phyloP scores from a whole-genome alignment of 2,888 invertebrate genomes.

The Chaitophorus viminalis region DNA sequence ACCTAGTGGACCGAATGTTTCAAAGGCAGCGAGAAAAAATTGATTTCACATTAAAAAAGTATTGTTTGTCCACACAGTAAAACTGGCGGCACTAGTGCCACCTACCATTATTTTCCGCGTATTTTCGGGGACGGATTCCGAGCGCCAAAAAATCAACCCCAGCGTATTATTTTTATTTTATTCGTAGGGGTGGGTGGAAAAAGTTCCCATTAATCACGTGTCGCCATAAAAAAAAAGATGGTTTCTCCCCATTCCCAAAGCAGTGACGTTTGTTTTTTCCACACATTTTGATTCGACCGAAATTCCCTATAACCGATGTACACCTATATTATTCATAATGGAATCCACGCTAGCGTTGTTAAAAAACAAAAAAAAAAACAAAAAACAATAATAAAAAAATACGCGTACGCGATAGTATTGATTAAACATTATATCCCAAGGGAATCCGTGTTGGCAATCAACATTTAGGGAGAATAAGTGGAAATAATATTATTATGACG shows the following conservation, averaged over 20 bases:
- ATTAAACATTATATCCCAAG: constrained; percentile 61
- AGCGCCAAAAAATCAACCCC: constrained; percentile 56
- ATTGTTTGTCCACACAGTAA: constrained; percentile 22
- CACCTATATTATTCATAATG: constrained; percentile 60
- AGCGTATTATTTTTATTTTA: constrained; percentile 56
- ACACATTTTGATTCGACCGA: constrained; percentile 58
- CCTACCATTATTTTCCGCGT: constrained; percentile 27
- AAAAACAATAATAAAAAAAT: constrained; percentile 46
- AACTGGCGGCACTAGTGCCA: constrained; percentile 32
- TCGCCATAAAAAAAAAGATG: constrained; percentile 61
- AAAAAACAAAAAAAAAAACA: constrained; percentile 29
- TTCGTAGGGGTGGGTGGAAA: constrained; percentile 41
- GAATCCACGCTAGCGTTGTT: constrained; percentile 49
- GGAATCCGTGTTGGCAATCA: constrained; percentile 57
- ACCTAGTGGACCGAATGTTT: constrained; percentile 49
- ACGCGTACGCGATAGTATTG: constrained; percentile 55
- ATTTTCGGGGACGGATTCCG: constrained; percentile 38
- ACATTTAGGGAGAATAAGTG: constrained; percentile 53
- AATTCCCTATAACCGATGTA: constrained; percentile 58
- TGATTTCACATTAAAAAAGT: constrained; percentile 41
- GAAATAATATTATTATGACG: constrained; percentile 47
- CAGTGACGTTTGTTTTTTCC: constrained; percentile 59
- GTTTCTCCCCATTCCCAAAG: constrained; percentile 48
- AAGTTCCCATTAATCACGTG: constrained; percentile 62
- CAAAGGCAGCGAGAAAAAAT: constrained; percentile 28